These are phyloP conservation scores for Danio tinwini DNA, from an alignment of 2,797 vertebrate genomes.

Conservation along the genomic window DNA sequence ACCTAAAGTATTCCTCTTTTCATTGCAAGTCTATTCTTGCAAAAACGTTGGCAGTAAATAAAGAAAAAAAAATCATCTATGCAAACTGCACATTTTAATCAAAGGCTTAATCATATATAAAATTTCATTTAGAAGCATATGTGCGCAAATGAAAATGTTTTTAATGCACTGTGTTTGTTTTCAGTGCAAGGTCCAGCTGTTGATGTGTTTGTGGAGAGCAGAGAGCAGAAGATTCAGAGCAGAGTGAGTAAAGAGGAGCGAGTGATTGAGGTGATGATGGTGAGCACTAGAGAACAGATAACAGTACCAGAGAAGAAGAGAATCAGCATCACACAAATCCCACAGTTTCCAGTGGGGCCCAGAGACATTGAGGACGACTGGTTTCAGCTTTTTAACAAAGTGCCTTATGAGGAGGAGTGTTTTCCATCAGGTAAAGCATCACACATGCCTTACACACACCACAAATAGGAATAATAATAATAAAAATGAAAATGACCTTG, in stretches of 20 bases:
- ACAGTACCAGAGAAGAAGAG: slow-evolving; percentile 10
- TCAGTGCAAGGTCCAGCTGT: neutral
- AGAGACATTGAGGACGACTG: slow-evolving; percentile 42
- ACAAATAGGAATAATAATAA: too few species aligned
- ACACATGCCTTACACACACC: neutral
- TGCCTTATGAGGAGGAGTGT: slow-evolving; percentile 3
- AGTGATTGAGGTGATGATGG: neutral
- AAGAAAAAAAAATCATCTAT: too few species aligned
- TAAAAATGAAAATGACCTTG: too few species aligned
- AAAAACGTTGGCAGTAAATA: too few species aligned
- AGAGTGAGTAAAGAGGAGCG: slow-evolving; percentile 13
- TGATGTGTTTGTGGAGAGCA: slow-evolving; percentile 24
- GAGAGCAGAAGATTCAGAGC: slow-evolving; percentile 2
- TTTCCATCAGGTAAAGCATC: slow-evolving; percentile 21
- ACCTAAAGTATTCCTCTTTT: too few species aligned
- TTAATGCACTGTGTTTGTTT: slow-evolving; percentile 32
- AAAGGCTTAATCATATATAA: too few species aligned
- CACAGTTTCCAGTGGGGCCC: neutral
- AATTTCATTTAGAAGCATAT: too few species aligned
- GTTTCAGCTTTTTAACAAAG: slow-evolving; percentile 33
- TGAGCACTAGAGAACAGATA: slow-evolving; percentile 11
- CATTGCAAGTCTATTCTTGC: too few species aligned
- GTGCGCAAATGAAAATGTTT: neutral
- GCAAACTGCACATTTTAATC: too few species aligned
- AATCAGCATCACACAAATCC: neutral